These are phyloP conservation scores for Marmota monax DNA, from an alignment of 2,113 vertebrate genomes.

Conservation along the genomic window DNA sequence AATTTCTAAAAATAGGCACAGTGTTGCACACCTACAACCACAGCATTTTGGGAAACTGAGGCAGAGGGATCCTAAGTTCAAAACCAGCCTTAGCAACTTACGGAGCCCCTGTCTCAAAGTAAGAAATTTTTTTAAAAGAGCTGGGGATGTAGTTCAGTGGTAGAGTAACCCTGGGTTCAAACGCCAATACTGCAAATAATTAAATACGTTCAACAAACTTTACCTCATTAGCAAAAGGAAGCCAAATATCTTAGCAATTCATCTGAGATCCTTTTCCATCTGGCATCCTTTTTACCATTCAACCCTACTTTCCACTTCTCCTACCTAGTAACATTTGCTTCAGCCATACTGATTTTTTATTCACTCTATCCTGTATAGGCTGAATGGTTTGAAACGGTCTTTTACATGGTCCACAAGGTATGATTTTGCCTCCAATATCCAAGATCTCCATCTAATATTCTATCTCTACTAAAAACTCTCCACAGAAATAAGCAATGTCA, in stretches of 20 bases:
- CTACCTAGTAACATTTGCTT: not conserved
- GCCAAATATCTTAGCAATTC: not conserved
- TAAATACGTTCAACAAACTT: not conserved
- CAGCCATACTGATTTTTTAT: not conserved
- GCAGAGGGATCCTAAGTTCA: not conserved
- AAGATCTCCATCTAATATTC: not conserved
- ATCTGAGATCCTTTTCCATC: not conserved
- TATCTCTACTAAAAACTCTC: not conserved
- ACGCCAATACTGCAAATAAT: not conserved
- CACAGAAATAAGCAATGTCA: not conserved
- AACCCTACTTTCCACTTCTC: constrained; percentile 1
- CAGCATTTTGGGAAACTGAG: not conserved
- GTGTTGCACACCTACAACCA: not conserved
- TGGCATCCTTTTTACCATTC: constrained; percentile 30
- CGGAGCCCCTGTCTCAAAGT: not conserved
- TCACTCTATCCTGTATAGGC: not conserved
- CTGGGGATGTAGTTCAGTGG: not conserved
- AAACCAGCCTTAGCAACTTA: not conserved
- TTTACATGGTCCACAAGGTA: not conserved
- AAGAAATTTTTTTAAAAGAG: not conserved
- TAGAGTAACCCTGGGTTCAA: not conserved
- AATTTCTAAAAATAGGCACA: not conserved
- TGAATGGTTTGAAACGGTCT: not conserved
- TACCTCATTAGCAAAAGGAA: not conserved
- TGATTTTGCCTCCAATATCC: not conserved